phyloP scores from a whole-genome alignment of 1,140 invertebrate genomes.

The Diachasma alloeum region DNA sequence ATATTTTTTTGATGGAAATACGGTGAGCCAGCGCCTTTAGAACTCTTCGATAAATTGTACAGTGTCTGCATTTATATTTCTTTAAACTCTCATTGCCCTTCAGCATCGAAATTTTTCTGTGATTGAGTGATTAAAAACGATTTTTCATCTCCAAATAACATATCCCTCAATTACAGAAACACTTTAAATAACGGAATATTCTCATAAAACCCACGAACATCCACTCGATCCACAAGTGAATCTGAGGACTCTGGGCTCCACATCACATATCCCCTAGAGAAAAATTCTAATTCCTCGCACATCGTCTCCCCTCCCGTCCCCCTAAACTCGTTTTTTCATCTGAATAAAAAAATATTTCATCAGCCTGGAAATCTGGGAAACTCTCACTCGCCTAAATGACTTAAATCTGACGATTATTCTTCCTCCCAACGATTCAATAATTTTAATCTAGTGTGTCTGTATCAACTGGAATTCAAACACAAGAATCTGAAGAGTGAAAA shows the following conservation, averaged over 20 bases:
- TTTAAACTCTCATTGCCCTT: not conserved
- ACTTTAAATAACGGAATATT: not conserved
- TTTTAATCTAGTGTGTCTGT: not conserved
- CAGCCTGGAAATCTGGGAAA: not conserved
- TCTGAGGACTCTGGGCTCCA: not conserved
- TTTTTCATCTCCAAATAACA: no score
- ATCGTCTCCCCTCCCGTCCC: not conserved
- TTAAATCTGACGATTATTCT: not conserved
- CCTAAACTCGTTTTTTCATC: not conserved
- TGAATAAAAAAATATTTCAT: slow-evolving; percentile 23
- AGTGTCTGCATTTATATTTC: not conserved
- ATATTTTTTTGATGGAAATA: slow-evolving; percentile 43
- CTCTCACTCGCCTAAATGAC: slow-evolving; percentile 3
- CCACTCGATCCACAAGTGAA: slow-evolving; percentile 27
- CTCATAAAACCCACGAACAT: slow-evolving; percentile 13
- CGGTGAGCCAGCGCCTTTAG: slow-evolving; percentile 50
- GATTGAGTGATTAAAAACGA: no score
- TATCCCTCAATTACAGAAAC: not conserved
- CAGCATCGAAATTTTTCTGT: not conserved
- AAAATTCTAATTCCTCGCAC: slow-evolving; percentile 5
- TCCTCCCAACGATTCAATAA: not conserved
- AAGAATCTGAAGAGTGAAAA: not conserved
- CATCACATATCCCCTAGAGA: slow-evolving; percentile 4
- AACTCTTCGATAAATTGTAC: slow-evolving; percentile 7
- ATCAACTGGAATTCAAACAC: not conserved